Conservation (phyloP, 1,140 invertebrate genomes). For the Mamestra configurata region DNA sequence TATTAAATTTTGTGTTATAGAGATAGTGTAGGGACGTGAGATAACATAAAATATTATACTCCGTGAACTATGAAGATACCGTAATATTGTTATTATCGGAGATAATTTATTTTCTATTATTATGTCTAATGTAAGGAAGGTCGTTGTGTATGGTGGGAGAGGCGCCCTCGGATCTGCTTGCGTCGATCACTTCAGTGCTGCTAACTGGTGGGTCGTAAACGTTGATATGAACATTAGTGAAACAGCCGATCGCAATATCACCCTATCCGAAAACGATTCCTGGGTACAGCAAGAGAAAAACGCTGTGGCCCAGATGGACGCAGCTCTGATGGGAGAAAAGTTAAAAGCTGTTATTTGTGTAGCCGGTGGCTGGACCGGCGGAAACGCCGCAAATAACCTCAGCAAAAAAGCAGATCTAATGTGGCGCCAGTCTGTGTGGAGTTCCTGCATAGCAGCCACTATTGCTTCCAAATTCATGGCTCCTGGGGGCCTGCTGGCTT, state of each 20-base stretch:
- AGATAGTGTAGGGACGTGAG: no score
- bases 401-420: slow-evolving; percentile 97
- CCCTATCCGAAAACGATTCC: slow-evolving; percentile 92
- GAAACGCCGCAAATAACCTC: slow-evolving; percentile 95
- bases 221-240: slow-evolving; percentile 97
- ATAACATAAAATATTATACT: no score
- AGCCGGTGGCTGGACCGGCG: slow-evolving; percentile 99
- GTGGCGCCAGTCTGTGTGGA: slow-evolving; percentile 99
- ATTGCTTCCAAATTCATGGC: slow-evolving; percentile 95
- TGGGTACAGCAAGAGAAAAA: slow-evolving; percentile 94
- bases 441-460: slow-evolving; percentile 96
- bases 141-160: slow-evolving; percentile 97
- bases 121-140: slow-evolving; percentile 78
- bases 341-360: slow-evolving; percentile 99
- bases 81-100: no score
- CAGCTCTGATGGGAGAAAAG: slow-evolving; percentile 92
- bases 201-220: slow-evolving; percentile 98
- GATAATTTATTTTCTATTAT: no score
- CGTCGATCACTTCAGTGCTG: slow-evolving; percentile 95
- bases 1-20: no score
- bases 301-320: slow-evolving; percentile 90
- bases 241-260: slow-evolving; percentile 96
- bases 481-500: slow-evolving; percentile 95
- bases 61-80: no score
- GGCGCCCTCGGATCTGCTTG: slow-evolving; percentile 97